Evolutionary conservation across 2,888 invertebrate species (phyloP), one percentile per base, ranked within the genome.

Genomic region (Nipponacmea schrenckii): DNA sequence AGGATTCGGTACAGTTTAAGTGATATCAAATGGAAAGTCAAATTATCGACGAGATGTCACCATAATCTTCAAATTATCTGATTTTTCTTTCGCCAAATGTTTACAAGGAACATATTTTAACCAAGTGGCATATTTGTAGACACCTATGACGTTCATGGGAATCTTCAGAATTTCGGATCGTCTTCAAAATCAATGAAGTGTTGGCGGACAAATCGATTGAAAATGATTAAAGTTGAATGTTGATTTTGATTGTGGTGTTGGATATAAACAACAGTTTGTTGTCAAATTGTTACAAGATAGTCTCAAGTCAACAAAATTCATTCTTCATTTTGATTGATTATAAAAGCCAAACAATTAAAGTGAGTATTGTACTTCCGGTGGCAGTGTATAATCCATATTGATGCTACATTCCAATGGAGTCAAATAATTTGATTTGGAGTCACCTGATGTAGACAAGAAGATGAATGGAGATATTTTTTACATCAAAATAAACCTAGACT

Each of bases 11-110:
- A 39, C 20, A 56, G 56, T 12, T 24, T 20, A 56, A 20, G 56
- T 24, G 24, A 56, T 8, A 56, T 20, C 56, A 56, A 56, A 56
- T 56, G 20, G 20, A 56, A 24, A 24, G 20, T 56, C 20, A 24
- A 56, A 56, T 56, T 56, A 56, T 56, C 56, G 56, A 56, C 56
- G 20, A 56, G 56, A 24, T 56, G 56, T 56, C 56, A 56, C 10
- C 56, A 24, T 2, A 20, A 24, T 56, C 56, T 56, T 56, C 20
- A 24, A 20, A 24, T 24, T 56, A 56, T 56, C 56, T 56, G 56
- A 56, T 56, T 56, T 56, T 39, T 24, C 20, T 20, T 24, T 24
- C 56, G 24, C 14, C 24, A 39, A 24, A 24, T 56, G 56, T 56
- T 56, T 56, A 14, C 56, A 56, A 56, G 56, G 56, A 56, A 56